These are phyloP conservation scores for Sturnus vulgaris DNA, from an alignment of 2,113 vertebrate species.

Conservation along the genomic window DNA sequence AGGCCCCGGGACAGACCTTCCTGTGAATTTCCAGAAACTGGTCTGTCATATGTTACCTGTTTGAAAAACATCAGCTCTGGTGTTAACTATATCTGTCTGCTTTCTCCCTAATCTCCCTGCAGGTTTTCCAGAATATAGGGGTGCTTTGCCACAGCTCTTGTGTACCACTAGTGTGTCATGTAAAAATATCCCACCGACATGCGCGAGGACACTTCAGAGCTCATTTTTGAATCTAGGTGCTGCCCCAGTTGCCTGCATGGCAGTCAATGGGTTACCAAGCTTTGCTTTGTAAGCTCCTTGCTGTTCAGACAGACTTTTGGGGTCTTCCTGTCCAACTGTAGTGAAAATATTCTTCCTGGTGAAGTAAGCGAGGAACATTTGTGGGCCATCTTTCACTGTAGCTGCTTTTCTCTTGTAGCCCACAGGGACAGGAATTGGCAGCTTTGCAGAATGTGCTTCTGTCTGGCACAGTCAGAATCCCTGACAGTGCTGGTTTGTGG, in stretches of 20 bases:
- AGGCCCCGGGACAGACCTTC: not conserved
- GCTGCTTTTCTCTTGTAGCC: not conserved
- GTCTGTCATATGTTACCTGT: not conserved
- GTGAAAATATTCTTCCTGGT: not conserved
- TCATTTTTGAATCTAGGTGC: not conserved
- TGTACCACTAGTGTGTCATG: not conserved
- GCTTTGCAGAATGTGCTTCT: not conserved
- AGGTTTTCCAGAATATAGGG: not conserved
- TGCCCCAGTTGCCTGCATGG: not conserved
- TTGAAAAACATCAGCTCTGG: not conserved
- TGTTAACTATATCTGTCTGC: not conserved
- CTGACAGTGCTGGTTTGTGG: not conserved
- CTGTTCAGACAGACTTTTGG: not conserved
- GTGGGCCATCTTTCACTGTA: not conserved
- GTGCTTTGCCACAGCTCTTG: not conserved
- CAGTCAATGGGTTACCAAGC: not conserved
- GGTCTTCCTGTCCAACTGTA: rapidly evolving
- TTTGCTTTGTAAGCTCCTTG: not conserved
- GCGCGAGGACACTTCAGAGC: not conserved
- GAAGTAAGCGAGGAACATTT: not conserved
- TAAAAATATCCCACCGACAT: not conserved
- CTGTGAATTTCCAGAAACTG: not conserved
- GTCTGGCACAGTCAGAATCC: not conserved
- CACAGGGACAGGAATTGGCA: not conserved
- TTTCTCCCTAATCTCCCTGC: not conserved